A percentile compares a stretch with the other conserved stretches of the same genome.
These are phyloP conservation scores for Engystomops pustulosus DNA, from an alignment of 2,113 vertebrate species.

Conservation along the genomic window DNA sequence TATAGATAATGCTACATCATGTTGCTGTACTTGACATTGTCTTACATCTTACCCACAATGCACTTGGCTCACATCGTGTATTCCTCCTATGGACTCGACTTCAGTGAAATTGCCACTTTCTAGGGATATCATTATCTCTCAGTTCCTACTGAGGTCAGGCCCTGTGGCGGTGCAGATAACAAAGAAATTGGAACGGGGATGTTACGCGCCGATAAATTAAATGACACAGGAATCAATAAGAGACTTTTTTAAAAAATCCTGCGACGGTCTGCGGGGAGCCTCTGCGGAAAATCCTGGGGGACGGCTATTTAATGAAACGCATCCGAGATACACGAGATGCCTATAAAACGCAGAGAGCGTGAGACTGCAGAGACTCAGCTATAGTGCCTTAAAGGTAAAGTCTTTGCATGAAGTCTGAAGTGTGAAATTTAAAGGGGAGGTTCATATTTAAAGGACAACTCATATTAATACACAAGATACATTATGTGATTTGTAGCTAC, in stretches of 20 bases:
- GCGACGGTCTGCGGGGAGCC: neutral
- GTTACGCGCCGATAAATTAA: slow-evolving; percentile 31
- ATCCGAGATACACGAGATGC: neutral
- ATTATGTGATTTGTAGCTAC: neutral
- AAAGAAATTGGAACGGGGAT: slow-evolving; percentile 9
- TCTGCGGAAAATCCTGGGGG: slow-evolving; percentile 14
- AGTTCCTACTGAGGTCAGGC: slow-evolving; percentile 10
- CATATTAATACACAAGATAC: too few species aligned
- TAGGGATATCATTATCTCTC: slow-evolving; percentile 27
- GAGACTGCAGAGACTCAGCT: too few species aligned
- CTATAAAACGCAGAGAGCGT: neutral
- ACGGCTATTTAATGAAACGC: slow-evolving; percentile 13
- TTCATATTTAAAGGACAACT: neutral
- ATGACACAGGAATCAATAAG: slow-evolving; percentile 24
- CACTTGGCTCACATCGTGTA: neutral
- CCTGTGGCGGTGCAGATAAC: slow-evolving; percentile 16
- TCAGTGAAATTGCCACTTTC: slow-evolving; percentile 10
- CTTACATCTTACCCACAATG: neutral
- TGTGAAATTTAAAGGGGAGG: neutral
- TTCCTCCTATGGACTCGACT: neutral
- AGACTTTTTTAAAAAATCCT: neutral
- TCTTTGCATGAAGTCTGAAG: neutral
- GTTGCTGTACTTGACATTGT: neutral
- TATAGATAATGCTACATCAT: too few species aligned
- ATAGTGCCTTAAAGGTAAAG: neutral